Evolutionary conservation across 2,888 invertebrate species (phyloP).

Genomic region (Netelia inedita): DNA sequence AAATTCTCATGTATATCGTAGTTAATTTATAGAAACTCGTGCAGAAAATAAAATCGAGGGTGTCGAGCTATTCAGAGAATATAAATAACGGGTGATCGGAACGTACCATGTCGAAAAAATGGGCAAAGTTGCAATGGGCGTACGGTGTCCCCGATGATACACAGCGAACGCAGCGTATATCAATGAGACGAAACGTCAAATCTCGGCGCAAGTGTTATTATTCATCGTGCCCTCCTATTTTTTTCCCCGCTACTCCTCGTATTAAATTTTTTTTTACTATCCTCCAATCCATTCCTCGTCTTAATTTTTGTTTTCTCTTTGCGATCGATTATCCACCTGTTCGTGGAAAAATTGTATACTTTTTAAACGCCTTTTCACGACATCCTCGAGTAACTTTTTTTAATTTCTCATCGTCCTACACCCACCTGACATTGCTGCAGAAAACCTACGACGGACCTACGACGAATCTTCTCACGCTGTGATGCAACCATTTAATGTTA

Average conservation of each 20-base stretch:
- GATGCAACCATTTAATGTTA: conserved; percentile 46
- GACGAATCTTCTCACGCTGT: conserved; percentile 1
- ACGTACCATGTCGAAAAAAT: conserved; percentile 38
- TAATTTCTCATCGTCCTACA: neutral
- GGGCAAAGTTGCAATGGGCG: conserved; percentile 71
- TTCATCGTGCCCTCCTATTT: neutral
- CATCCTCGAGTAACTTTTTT: neutral
- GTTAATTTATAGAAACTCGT: conserved; percentile 31
- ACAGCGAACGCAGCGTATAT: conserved; percentile 74
- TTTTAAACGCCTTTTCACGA: neutral
- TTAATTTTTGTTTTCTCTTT: neutral
- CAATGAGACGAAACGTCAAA: conserved; percentile 76
- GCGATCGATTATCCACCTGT: conserved; percentile 16
- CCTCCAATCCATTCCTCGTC: neutral
- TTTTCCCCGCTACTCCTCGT: neutral
- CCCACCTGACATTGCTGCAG: neutral
- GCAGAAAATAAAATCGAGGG: neutral
- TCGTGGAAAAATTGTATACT: neutral
- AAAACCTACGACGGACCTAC: neutral
- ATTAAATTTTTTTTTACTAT: conserved; percentile 13
- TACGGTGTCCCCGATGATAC: conserved; percentile 74
- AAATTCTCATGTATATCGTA: conserved; percentile 63
- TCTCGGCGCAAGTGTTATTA: conserved; percentile 49
- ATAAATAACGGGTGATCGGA: conserved; percentile 2
- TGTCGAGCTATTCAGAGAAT: neutral